A percentile compares a stretch with the other conserved stretches of the same genome.
Evolutionary conservation across 2,888 invertebrate genomes (phyloP).

Genomic region (Parthenolecanium corni): DNA sequence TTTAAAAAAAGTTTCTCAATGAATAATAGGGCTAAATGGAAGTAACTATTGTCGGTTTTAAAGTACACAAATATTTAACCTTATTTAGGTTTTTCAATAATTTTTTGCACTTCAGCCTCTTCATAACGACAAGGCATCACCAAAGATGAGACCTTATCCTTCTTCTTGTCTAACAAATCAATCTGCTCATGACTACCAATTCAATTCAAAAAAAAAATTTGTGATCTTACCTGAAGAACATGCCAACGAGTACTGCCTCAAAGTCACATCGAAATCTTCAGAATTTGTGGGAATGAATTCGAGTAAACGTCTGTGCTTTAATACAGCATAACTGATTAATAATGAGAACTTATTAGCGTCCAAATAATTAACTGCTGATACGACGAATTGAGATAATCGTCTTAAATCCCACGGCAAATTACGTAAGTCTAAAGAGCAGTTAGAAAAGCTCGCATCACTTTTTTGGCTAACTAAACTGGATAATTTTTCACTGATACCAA

Average conservation of each 20-base stretch:
- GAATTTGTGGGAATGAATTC: neutral
- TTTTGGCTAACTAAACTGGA: neutral
- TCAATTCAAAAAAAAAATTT: no score
- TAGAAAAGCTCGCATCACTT: neutral
- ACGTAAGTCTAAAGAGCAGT: neutral
- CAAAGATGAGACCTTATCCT: no score
- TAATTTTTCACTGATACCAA: constrained; percentile 7
- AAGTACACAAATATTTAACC: no score
- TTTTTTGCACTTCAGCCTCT: no score
- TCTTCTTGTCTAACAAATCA: no score
- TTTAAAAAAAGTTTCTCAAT: no score
- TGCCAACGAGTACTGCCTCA: constrained; percentile 12
- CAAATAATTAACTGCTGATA: no score
- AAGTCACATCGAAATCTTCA: constrained; percentile 18
- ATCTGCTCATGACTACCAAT: no score
- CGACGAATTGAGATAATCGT: neutral
- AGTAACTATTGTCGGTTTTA: no score
- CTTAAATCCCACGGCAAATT: neutral
- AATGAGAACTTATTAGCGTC: constrained; percentile 7
- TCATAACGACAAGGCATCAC: no score
- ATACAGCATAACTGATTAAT: constrained; percentile 8
- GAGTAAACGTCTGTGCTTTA: constrained; percentile 10
- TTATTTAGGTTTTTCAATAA: no score
- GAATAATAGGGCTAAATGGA: no score
- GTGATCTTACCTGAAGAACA: constrained; percentile 18